phyloP scores from a whole-genome alignment of 2,888 invertebrate species.

The Heteromyza rotundicornis region DNA sequence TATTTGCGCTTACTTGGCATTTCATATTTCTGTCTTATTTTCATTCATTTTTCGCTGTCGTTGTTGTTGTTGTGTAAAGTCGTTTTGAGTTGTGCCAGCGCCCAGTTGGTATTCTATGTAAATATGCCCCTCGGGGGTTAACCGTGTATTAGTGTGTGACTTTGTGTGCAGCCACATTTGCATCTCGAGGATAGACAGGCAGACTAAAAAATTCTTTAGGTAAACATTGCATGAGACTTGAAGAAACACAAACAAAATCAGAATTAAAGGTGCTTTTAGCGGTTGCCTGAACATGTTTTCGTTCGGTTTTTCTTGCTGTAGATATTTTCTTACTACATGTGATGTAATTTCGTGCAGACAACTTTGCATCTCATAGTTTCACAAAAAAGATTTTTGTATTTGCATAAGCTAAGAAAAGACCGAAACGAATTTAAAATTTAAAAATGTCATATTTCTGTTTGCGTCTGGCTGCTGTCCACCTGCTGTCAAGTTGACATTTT shows the following conservation, averaged over 20 bases:
- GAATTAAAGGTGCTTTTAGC: neutral
- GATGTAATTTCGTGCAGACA: too few species aligned
- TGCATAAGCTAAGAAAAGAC: too few species aligned
- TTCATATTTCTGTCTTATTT: constrained; percentile 2
- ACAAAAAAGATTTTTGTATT: too few species aligned
- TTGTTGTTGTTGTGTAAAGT: neutral
- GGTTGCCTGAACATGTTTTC: neutral
- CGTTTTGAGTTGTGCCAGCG: neutral
- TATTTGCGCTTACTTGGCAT: neutral
- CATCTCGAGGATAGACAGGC: neutral
- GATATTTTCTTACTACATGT: too few species aligned
- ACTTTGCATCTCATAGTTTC: too few species aligned
- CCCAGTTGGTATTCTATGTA: too few species aligned
- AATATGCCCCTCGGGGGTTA: too few species aligned
- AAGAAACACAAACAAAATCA: neutral
- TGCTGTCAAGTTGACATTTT: neutral
- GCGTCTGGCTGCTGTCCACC: neutral
- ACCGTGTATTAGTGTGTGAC: neutral
- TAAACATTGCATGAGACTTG: neutral
- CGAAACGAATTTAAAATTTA: too few species aligned
- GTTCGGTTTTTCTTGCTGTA: neutral
- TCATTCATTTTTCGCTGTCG: neutral
- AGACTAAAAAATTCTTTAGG: neutral
- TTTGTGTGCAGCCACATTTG: neutral
- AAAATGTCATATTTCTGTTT: too few species aligned